Base-by-base conservation (phyloP, 2,113 vertebrate species). In the Loxodonta africana region DNA sequence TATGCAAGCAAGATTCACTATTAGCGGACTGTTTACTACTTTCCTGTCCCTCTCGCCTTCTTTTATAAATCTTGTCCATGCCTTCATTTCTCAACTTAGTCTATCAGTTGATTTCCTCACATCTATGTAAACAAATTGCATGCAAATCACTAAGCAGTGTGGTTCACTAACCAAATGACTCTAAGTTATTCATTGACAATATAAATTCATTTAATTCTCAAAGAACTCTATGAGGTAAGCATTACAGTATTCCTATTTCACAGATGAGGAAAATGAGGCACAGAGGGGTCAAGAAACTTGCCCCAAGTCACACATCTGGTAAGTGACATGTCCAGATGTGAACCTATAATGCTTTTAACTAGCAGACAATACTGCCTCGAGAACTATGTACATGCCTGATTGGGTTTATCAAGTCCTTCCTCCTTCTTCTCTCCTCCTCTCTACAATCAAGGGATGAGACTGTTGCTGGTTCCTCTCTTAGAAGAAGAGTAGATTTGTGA, bases 191-290 rank as follows among this genome's bases (percentile, higher is more conserved):
- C 46, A 57, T 14, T 80, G 46, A 81, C 48, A 57, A 73, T 57
- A 88, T 26, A 86, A 67, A 67, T 53, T 94, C 25, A 92, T 28
- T 88, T 90, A 57, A 63, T 83, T 83, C n/a, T 88, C 51, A 63
- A 71, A 94, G 62, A 92, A 77, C 60, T 62, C 44, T 63, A 30
- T 76, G 23, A 77, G 6, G 21, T 57, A 71, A 71, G 7, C 17
- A 41, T 25, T 86, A 71, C n/a, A 21, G 11, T 73, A 83, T 71
- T 17, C 44, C 44, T 69, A 93, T 11, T 86, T 73, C 41, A 67
- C 28, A 90, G 62, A 65, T 33, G 1, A 89, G 53, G 76, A 57
- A 91, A 81, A 77, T 78, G 57, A 94, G 41, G n/a, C 83, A 88
- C 30, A 51, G 21, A 44, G 20, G 21, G 15, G 62, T 41, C 57